phyloP scores from a whole-genome alignment of 2,888 invertebrate species.

The Seira musarum region DNA sequence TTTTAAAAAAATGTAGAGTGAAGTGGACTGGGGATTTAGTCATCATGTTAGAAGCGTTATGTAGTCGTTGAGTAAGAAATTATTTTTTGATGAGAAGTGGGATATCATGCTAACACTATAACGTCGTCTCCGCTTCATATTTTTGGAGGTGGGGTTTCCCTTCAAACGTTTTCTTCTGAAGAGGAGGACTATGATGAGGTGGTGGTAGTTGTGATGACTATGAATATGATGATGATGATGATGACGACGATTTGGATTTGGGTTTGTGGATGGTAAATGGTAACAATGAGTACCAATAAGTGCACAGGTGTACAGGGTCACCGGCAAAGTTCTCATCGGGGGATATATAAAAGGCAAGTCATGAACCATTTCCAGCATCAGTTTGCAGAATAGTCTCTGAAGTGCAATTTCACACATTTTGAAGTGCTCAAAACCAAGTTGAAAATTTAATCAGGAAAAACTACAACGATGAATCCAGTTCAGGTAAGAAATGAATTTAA shows the following conservation, averaged over 20 bases:
- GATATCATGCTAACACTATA: neutral
- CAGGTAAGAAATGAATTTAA: conserved; percentile 34
- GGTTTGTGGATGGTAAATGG: conserved; percentile 17
- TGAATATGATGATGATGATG: no score
- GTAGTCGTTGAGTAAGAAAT: neutral
- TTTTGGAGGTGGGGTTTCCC: neutral
- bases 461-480: conserved; percentile 42
- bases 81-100: neutral
- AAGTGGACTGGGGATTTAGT: neutral
- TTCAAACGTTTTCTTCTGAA: conserved; percentile 22
- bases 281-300: conserved; percentile 57
- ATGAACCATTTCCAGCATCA: conserved; percentile 45
- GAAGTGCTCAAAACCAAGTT: no score
- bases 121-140: neutral
- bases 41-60: no score
- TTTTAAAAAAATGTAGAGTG: neutral
- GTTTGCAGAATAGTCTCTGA: neutral
- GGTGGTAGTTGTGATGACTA: conserved; percentile 15
- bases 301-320: conserved; percentile 57
- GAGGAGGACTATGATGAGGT: conserved; percentile 20
- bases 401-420: no score
- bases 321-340: conserved; percentile 43
- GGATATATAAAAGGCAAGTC: conserved; percentile 37
- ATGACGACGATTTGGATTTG: conserved; percentile 27
- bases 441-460: no score